A percentile compares a stretch with the other conserved stretches of the same genome.
These are phyloP conservation scores for Calephelis virginiensis DNA, from an alignment of 1,140 invertebrate species.

Conservation along the genomic window DNA sequence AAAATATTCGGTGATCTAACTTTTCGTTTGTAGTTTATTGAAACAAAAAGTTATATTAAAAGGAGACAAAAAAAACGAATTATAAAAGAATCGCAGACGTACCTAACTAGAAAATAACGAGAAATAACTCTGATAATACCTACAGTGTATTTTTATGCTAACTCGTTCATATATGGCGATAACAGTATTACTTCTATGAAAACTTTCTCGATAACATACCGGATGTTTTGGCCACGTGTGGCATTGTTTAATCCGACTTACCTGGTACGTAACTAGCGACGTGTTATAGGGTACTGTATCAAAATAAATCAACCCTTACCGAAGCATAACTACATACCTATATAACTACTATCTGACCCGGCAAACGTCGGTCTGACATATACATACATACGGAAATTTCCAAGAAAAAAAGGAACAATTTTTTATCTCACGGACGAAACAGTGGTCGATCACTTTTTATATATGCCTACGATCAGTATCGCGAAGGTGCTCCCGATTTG, in stretches of 20 bases:
- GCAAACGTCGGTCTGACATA: too few species aligned
- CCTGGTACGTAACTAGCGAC: neutral
- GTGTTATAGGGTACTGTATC: neutral
- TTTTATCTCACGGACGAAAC: neutral
- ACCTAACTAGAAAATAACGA: neutral
- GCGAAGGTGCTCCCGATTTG: constrained; percentile 50
- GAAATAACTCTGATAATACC: neutral
- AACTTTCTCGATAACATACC: constrained; percentile 61
- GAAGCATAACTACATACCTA: too few species aligned
- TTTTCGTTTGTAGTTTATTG: too few species aligned
- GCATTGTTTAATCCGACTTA: constrained; percentile 45
- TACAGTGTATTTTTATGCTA: constrained; percentile 22
- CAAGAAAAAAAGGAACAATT: too few species aligned
- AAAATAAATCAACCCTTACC: neutral
- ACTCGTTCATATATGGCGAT: constrained; percentile 46
- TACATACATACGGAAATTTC: too few species aligned
- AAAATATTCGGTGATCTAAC: too few species aligned
- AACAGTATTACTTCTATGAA: constrained; percentile 44
- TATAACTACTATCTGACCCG: too few species aligned
- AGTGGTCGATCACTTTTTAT: neutral
- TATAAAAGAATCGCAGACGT: too few species aligned
- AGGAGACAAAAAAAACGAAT: neutral
- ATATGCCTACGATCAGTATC: constrained; percentile 31
- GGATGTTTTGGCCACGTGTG: constrained; percentile 62
- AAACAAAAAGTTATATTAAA: too few species aligned